Percentiles rank a stretch among this genome's conserved stretches.
phyloP scores from a whole-genome alignment of 2,888 invertebrate species.

The Lathronympha strigana region DNA sequence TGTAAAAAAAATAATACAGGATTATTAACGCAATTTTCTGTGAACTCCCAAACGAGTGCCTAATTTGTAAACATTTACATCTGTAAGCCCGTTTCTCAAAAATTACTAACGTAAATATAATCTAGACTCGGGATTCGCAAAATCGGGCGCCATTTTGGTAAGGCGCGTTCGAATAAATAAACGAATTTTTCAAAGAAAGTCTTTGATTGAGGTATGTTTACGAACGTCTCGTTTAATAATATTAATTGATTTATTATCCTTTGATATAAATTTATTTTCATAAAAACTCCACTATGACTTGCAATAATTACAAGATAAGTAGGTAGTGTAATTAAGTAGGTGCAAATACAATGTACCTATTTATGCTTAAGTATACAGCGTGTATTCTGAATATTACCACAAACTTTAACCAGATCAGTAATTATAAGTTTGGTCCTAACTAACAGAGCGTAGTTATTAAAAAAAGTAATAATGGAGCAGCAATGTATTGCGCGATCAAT shows the following conservation, averaged over 20 bases:
- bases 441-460: no score
- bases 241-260: background rate
- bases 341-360: no score
- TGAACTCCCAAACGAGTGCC: constrained; percentile 1
- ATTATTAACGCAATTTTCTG: constrained; percentile 5
- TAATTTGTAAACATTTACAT: constrained; percentile 13
- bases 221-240: background rate
- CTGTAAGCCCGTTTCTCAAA: background rate
- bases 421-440: no score
- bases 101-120: constrained; percentile 4
- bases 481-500: no score
- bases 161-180: constrained; percentile 16
- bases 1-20: background rate
- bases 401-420: no score
- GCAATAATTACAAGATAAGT: no score
- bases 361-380: no score
- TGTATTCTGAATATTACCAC: no score
- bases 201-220: background rate
- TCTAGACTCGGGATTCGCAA: background rate
- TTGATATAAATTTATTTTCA: no score
- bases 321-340: no score
- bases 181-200: constrained; percentile 9
- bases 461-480: no score
- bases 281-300: no score
- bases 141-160: constrained; percentile 11